A percentile compares a stretch with the other conserved stretches of the same genome.
Conservation (phyloP, 2,888 invertebrate species). For the Dione vanillae region DNA sequence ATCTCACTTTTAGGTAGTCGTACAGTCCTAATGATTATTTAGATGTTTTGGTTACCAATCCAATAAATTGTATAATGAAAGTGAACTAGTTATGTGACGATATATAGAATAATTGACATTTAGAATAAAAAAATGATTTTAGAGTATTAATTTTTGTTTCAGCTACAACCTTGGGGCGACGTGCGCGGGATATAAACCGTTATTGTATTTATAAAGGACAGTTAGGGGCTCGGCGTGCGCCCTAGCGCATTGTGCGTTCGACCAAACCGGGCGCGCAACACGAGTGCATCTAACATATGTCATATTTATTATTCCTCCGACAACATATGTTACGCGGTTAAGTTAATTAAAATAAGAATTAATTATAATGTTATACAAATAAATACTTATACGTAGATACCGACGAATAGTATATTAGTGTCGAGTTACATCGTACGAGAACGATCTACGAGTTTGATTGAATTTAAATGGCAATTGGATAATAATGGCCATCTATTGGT, state of each 20-base stretch:
- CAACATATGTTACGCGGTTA: slow-evolving; percentile 32
- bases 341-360: slow-evolving; percentile 27
- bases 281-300: slow-evolving; percentile 29
- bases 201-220: slow-evolving; percentile 47
- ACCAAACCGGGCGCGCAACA: slow-evolving; percentile 22
- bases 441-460: slow-evolving; percentile 32
- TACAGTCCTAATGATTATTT: neutral
- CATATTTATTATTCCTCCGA: slow-evolving; percentile 29
- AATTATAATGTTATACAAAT: slow-evolving; percentile 3
- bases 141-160: slow-evolving; percentile 1
- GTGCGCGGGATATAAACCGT: slow-evolving; percentile 42
- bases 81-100: neutral
- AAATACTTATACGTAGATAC: neutral
- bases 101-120: neutral
- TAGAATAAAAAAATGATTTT: no score
- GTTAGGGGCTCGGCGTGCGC: slow-evolving; percentile 43
- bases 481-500: slow-evolving; percentile 34
- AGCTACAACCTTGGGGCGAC: slow-evolving; percentile 37
- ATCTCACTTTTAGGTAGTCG: neutral
- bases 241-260: slow-evolving; percentile 34
- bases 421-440: slow-evolving; percentile 30
- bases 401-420: neutral
- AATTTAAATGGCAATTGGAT: slow-evolving; percentile 38
- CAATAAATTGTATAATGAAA: no score
- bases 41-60: no score